Conservation (phyloP, 1,140 invertebrate species). For the Phenacoccus solenopsis region DNA sequence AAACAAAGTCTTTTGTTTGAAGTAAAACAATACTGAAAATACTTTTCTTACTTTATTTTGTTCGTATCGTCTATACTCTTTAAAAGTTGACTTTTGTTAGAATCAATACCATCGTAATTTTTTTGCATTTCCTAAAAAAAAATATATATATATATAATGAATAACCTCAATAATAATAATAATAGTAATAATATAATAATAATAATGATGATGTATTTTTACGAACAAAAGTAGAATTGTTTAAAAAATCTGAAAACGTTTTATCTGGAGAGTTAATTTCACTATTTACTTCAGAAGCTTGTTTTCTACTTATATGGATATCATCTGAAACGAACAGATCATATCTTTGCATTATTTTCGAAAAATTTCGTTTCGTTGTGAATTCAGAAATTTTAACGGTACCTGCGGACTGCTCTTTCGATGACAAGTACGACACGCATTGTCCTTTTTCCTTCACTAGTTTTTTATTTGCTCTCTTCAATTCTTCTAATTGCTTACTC, state of each 20-base stretch:
- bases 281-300: not conserved
- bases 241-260: not conserved
- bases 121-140: not conserved
- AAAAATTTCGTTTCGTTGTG: too few relatives aligned
- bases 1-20: too few relatives aligned
- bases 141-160: too few relatives aligned
- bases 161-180: too few relatives aligned
- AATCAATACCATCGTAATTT: not conserved
- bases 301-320: not conserved
- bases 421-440: not conserved
- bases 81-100: not conserved
- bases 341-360: too few relatives aligned
- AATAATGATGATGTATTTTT: too few relatives aligned
- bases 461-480: not conserved
- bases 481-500: not conserved
- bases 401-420: constrained; percentile 5
- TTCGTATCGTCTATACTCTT: not conserved
- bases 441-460: not conserved
- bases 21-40: not conserved
- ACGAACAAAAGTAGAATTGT: not conserved
- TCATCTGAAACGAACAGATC: not conserved
- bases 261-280: not conserved
- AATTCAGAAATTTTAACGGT: too few relatives aligned
- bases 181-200: too few relatives aligned
- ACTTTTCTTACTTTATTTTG: not conserved